Evolutionary conservation across 1,140 invertebrate genomes (phyloP).

Genomic region (Lucilia sericata): DNA sequence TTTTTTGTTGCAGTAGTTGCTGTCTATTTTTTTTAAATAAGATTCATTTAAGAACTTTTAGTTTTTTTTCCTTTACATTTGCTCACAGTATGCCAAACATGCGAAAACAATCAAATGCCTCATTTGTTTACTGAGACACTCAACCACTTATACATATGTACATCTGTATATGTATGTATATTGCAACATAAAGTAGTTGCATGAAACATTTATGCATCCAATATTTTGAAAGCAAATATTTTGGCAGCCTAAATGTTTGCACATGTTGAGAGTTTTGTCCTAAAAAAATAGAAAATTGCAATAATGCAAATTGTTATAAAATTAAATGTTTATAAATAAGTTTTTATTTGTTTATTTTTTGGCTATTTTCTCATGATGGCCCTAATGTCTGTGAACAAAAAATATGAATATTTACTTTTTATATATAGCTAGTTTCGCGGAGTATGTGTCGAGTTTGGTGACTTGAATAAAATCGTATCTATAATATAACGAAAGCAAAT

Average conservation of each 20-base stretch:
- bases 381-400: too few species aligned
- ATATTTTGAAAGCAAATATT: conserved; percentile 37
- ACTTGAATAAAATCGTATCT: too few species aligned
- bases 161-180: not conserved
- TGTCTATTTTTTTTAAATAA: not conserved
- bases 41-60: not conserved
- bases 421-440: too few species aligned
- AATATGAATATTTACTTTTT: too few species aligned
- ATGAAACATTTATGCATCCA: conserved; percentile 5
- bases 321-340: too few species aligned
- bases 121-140: conserved; percentile 23
- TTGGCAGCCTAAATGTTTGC: conserved; percentile 32
- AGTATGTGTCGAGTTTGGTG: too few species aligned
- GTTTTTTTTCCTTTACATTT: not conserved
- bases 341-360: too few species aligned
- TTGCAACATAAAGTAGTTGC: not conserved
- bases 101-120: conserved; percentile 37
- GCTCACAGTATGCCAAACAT: conserved; percentile 19
- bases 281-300: not conserved
- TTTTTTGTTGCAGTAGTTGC: not conserved
- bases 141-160: not conserved
- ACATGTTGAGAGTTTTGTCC: not conserved
- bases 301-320: not conserved
- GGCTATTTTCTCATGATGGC: too few species aligned
- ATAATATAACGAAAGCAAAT: too few species aligned